Conservation (phyloP, 2,888 invertebrate species). For the Zootermopsis nevadensis region DNA sequence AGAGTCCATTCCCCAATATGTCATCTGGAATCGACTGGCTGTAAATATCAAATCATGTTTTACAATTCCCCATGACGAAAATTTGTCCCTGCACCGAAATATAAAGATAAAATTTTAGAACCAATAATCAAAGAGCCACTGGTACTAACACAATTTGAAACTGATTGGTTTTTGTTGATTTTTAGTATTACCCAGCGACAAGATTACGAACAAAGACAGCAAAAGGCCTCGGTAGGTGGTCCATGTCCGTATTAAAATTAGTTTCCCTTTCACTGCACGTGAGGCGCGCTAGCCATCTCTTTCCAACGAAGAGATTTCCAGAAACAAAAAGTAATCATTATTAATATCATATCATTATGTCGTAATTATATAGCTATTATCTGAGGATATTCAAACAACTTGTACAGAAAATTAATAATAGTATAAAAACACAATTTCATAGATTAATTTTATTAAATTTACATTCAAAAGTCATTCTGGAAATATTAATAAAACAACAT, state of each 20-base stretch:
- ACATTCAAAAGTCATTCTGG: too few species aligned
- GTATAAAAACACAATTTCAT: too few species aligned
- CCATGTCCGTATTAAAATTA: not conserved
- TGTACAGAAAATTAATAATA: too few species aligned
- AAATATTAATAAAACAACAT: too few species aligned
- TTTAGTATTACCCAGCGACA: not conserved
- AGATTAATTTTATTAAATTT: too few species aligned
- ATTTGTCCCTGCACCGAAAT: not conserved
- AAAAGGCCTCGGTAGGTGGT: not conserved
- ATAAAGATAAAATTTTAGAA: not conserved
- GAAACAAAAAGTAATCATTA: too few species aligned
- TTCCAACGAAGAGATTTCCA: too few species aligned
- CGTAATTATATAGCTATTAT: too few species aligned
- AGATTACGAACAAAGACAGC: conserved; percentile 5
- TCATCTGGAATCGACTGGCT: conserved; percentile 4
- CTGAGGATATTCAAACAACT: too few species aligned
- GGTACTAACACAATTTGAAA: not conserved
- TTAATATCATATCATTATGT: too few species aligned
- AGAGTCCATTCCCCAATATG: not conserved
- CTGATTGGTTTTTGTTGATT: conserved; percentile 7
- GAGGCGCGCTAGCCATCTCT: too few species aligned
- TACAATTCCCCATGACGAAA: not conserved
- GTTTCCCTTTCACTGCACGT: not conserved
- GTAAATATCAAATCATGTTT: not conserved
- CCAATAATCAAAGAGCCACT: not conserved